Evolutionary conservation across 1,140 invertebrate species (phyloP), one percentile per base, ranked within the genome.

Genomic region (Sipha flava): DNA sequence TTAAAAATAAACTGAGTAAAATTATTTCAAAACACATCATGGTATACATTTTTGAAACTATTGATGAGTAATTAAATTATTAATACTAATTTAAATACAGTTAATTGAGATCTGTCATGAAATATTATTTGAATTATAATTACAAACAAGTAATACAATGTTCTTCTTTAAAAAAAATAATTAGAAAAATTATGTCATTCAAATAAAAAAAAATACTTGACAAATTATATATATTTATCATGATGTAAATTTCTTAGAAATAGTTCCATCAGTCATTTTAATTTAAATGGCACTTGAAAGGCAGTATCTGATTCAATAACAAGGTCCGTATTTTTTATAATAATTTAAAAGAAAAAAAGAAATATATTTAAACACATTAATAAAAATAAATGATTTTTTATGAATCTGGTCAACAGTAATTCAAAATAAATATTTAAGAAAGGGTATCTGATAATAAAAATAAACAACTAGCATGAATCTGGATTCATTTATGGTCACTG

Each of bases 261-360:
- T 75, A 49, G 2, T 31, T 45, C 43, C 43, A 37, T 75, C 72
- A 75, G 72, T 75, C 72, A 75, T 75, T 75, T 14, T 26, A 57
- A 73, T 52, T 73, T 4, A 52, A 73, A 75, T 75, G 72, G 72
- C 72, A 75, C 72, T 57, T 37, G 23, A 18, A 72, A 47, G 16
- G 47, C 68, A 49, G 68, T 72, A 73, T 18, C 47, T 18, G 21
- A 23, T 5, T 37, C 6, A 34, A 37, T 16, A 37, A 40, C 40
- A 43, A 23, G 43, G 21, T 68, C 21, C 23, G 37, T 37, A 18
- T 21, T 64, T 64, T 64, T 40, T 40, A 1, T 12, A 37, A 40
- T 40, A 37, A 23, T 64, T 68, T 43, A 31, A 43, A 10, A 43
- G 26, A 49, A 23, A 52, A 23, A 10, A 52, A 37, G 26, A 64